Percentiles rank a stretch among this genome's conserved stretches.
These are phyloP conservation scores for Hylaea fasciaria DNA, from an alignment of 2,888 invertebrate genomes.

Conservation along the genomic window DNA sequence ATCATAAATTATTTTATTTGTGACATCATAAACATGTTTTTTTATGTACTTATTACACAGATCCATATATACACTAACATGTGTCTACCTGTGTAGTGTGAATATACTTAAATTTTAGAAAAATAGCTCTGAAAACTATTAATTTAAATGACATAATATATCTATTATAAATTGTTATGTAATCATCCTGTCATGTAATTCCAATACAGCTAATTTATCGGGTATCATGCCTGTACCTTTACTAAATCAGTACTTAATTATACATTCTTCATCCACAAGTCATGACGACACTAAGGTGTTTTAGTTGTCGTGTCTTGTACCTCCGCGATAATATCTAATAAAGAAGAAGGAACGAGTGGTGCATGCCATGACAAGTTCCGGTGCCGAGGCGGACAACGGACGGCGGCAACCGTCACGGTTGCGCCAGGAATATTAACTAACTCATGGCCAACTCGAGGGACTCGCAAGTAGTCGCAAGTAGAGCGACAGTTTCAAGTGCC, in stretches of 20 bases:
- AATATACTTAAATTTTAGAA: too few relatives aligned
- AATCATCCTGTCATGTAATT: too few relatives aligned
- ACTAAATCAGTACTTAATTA: neutral
- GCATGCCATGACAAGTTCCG: conserved; percentile 67
- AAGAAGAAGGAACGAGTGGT: conserved; percentile 63
- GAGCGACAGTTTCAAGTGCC: conserved; percentile 50
- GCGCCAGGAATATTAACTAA: conserved; percentile 65
- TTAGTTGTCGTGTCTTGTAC: conserved; percentile 49
- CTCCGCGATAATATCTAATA: conserved; percentile 58
- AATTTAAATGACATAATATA: too few relatives aligned
- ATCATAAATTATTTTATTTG: too few relatives aligned
- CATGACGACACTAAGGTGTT: conserved; percentile 14
- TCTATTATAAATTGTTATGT: too few relatives aligned
- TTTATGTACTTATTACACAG: too few relatives aligned
- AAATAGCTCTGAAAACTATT: too few relatives aligned
- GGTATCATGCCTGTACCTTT: too few relatives aligned
- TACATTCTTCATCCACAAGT: neutral
- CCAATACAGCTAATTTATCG: too few relatives aligned
- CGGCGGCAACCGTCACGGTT: conserved; percentile 51
- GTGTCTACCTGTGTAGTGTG: too few relatives aligned
- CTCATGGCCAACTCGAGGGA: conserved; percentile 49
- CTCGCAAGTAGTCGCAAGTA: conserved; percentile 52
- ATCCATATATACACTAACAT: too few relatives aligned
- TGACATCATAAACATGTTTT: neutral
- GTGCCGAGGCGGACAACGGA: conserved; percentile 55